Conservation (phyloP, 2,888 invertebrate species). For the Caenorhabditis sulstoni region DNA sequence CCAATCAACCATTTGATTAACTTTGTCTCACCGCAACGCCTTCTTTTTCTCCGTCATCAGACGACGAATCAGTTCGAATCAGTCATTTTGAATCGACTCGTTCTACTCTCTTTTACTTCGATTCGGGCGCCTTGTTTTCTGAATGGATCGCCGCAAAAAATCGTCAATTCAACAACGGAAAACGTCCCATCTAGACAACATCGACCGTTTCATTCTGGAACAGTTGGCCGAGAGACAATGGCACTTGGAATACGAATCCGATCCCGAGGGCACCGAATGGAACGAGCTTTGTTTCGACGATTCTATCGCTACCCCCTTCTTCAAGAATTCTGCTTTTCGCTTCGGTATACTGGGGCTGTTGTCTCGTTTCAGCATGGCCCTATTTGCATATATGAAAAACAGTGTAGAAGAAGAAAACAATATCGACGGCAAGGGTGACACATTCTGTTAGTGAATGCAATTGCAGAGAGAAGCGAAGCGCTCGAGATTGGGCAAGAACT, state of each 20-base stretch:
- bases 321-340: constrained; percentile 28
- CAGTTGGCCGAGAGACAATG: constrained; percentile 40
- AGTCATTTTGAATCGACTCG: constrained; percentile 30
- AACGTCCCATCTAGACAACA: constrained; percentile 39
- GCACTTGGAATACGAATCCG: constrained; percentile 52
- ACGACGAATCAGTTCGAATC: constrained; percentile 55
- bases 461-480: constrained; percentile 73
- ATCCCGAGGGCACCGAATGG: constrained; percentile 55
- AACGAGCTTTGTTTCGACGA: constrained; percentile 48
- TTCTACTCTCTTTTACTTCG: not conserved
- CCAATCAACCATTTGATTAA: constrained; percentile 33
- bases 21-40: constrained; percentile 25
- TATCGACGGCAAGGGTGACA: constrained; percentile 13
- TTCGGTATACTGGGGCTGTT: constrained; percentile 29
- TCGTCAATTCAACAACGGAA: constrained; percentile 17
- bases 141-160: constrained; percentile 48
- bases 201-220: constrained; percentile 52
- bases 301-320: constrained; percentile 46
- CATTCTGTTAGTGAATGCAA: constrained; percentile 29
- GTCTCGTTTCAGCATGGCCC: not conserved
- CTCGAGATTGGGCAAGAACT: constrained; percentile 81
- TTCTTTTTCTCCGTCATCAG: constrained; percentile 18
- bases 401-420: constrained; percentile 36
- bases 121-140: not conserved
- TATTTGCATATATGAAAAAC: constrained; percentile 1